Evolutionary conservation across 2,113 vertebrate genomes (phyloP).

Genomic region (Telmatochromis sp.): DNA sequence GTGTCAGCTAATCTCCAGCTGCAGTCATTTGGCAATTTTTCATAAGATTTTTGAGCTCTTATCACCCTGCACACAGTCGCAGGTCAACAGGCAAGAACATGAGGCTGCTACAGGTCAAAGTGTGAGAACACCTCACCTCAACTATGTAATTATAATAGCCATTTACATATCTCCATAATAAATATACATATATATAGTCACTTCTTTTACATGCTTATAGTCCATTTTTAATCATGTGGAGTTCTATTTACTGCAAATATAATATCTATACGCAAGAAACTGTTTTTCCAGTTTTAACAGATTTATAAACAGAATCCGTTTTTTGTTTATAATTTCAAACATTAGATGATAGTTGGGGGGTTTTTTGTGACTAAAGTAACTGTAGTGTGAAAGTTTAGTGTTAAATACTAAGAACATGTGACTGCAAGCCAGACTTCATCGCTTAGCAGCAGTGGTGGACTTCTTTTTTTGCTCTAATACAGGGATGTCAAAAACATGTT

Average conservation of each 20-base stretch:
- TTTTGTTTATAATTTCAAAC: background rate
- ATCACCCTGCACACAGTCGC: background rate
- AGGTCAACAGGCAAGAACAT: background rate
- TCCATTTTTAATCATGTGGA: background rate
- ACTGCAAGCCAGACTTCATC: background rate
- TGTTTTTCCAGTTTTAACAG: background rate
- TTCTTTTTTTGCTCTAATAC: background rate
- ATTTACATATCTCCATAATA: background rate
- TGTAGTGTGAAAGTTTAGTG: background rate
- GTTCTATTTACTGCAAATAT: background rate
- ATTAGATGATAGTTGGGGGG: rapidly evolving
- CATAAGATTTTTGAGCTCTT: background rate
- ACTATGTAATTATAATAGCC: rapidly evolving
- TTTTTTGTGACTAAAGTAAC: rapidly evolving
- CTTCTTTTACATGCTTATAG: background rate
- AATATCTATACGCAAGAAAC: background rate
- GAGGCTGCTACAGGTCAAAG: background rate
- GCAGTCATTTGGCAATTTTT: background rate
- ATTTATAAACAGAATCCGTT: background rate
- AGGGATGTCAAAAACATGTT: rapidly evolving
- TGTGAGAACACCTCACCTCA: background rate
- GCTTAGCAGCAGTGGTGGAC: background rate
- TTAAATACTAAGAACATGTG: background rate
- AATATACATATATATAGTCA: background rate
- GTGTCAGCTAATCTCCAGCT: background rate